A percentile compares a stretch with the other conserved stretches of the same genome.
Evolutionary conservation across 2,797 vertebrate genomes (phyloP).

Genomic region (Ptychadena robeensis): DNA sequence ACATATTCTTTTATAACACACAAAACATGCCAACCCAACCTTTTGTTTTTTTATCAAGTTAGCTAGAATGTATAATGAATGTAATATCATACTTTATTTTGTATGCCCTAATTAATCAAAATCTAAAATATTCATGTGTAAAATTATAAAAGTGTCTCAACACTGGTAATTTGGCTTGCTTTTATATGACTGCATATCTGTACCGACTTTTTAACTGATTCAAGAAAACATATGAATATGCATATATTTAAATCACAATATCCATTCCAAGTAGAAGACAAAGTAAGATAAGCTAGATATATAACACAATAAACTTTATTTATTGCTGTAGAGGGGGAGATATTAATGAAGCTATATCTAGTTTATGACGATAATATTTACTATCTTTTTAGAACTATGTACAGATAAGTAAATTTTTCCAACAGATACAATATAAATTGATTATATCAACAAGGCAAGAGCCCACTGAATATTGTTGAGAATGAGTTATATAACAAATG

Average conservation of each 20-base stretch:
- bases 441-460: too few relatives aligned
- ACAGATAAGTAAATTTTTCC: too few relatives aligned
- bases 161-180: neutral
- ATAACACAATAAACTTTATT: neutral
- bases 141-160: neutral
- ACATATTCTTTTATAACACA: too few relatives aligned
- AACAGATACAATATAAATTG: too few relatives aligned
- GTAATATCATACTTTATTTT: neutral
- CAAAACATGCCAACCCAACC: neutral
- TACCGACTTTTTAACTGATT: neutral
- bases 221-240: neutral
- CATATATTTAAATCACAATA: neutral
- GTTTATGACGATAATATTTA: too few relatives aligned
- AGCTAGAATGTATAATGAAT: neutral
- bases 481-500: too few relatives aligned
- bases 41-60: neutral
- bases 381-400: too few relatives aligned
- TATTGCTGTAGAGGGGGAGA: neutral
- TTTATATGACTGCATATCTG: neutral
- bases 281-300: neutral
- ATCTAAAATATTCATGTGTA: neutral
- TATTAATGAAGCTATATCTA: neutral
- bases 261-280: neutral
- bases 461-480: too few relatives aligned
- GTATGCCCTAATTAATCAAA: neutral